Conservation (phyloP, 2,888 invertebrate species). For the Athalia cordata region DNA sequence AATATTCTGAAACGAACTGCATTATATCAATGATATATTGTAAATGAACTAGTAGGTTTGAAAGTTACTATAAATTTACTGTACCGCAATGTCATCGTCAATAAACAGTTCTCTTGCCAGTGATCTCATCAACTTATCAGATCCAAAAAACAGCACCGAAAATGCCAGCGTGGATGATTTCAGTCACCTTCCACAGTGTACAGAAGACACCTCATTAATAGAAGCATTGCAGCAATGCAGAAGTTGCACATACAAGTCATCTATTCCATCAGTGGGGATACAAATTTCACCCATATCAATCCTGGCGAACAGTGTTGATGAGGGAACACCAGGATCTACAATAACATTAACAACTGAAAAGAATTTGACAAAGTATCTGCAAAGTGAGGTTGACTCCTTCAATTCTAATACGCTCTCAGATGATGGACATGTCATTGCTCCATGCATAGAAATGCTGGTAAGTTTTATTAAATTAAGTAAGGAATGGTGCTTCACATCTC, state of each 20-base stretch:
- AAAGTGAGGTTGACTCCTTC: slow-evolving; percentile 17
- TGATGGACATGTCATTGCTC: not conserved
- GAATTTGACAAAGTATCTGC: not conserved
- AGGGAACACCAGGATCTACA: not conserved
- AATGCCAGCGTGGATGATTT: not conserved
- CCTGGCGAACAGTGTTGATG: not conserved
- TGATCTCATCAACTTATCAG: not conserved
- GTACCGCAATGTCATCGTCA: not conserved
- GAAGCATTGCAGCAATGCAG: slow-evolving; percentile 12
- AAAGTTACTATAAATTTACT: not conserved
- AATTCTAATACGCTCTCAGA: slow-evolving; percentile 7
- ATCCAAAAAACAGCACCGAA: not conserved
- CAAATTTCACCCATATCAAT: slow-evolving; percentile 2
- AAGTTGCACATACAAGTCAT: not conserved
- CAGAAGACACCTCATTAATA: not conserved
- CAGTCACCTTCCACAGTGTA: not conserved
- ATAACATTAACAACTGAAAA: not conserved
- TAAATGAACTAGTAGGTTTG: not conserved
- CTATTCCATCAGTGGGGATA: slow-evolving; percentile 3
- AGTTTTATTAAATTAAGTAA: too few species aligned
- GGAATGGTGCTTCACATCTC: too few species aligned
- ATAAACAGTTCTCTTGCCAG: not conserved
- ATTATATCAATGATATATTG: too few species aligned
- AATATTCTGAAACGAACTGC: not conserved
- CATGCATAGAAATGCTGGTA: not conserved